A percentile compares a stretch with the other conserved stretches of the same genome.
Evolutionary conservation across 64 coral and sea anemone species (phyloP).

Genomic region (Stichodactyla mertensii): DNA sequence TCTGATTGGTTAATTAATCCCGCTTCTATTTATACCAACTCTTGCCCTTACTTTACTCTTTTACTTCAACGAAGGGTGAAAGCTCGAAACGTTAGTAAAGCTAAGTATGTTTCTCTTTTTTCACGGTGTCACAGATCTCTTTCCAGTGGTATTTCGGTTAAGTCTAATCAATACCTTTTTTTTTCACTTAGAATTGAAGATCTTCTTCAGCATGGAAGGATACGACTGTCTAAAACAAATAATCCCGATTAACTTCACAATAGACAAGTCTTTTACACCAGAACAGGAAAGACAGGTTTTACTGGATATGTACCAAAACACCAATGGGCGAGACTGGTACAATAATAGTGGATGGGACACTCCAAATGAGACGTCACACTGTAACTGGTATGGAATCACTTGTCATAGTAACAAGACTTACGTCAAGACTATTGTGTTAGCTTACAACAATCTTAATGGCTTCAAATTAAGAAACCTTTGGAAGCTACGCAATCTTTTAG

Average conservation of each 20-base stretch:
- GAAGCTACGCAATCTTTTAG: constrained; percentile 33
- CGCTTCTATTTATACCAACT: too few relatives aligned
- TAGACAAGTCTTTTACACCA: constrained; percentile 28
- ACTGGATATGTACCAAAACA: constrained; percentile 19
- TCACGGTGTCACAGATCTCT: too few relatives aligned
- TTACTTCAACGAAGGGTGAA: too few relatives aligned
- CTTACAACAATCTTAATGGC: constrained; percentile 40
- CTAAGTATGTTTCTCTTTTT: too few relatives aligned
- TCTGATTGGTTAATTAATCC: too few relatives aligned
- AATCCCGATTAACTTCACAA: not conserved
- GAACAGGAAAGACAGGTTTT: constrained; percentile 49
- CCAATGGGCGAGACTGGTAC: constrained; percentile 28
- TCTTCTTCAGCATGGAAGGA: constrained; percentile 11
- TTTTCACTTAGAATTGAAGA: not conserved
- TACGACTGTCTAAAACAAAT: constrained; percentile 25
- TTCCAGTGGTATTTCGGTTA: too few relatives aligned
- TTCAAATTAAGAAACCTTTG: constrained; percentile 19
- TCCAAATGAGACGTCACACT: constrained; percentile 20
- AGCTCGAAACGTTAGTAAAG: too few relatives aligned
- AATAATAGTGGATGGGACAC: constrained; percentile 8
- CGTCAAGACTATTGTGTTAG: constrained; percentile 38
- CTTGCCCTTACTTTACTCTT: too few relatives aligned
- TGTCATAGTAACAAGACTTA: constrained; percentile 32
- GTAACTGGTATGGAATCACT: constrained; percentile 41
- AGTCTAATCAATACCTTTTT: not conserved